Conservation (phyloP, 2,113 vertebrate genomes). For the Cyanistes caeruleus region DNA sequence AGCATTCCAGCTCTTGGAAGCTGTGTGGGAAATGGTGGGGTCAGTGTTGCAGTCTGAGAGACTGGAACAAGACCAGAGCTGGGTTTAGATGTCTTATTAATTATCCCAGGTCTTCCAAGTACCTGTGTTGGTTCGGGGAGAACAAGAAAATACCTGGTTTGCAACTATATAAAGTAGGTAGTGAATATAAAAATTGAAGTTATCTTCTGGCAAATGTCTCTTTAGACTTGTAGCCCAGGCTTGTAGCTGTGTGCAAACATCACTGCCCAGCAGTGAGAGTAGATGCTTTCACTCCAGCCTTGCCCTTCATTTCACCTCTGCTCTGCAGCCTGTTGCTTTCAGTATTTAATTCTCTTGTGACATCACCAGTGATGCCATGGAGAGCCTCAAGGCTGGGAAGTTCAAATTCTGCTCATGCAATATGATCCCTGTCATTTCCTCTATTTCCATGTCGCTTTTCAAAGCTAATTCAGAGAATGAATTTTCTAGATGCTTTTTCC, state of each 20-base stretch:
- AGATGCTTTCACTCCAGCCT: neutral
- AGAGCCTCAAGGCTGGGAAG: neutral
- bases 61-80: neutral
- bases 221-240: neutral
- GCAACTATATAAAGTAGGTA: fast-evolving
- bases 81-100: neutral
- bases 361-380: neutral
- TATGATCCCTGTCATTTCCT: fast-evolving
- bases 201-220: neutral
- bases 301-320: neutral
- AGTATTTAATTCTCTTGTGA: neutral
- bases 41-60: fast-evolving
- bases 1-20: too few species aligned
- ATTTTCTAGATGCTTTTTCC: neutral
- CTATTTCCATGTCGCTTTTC: neutral
- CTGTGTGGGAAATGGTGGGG: neutral
- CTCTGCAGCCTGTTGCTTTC: neutral
- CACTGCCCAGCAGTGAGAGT: neutral
- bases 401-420: neutral
- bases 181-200: neutral
- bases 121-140: neutral
- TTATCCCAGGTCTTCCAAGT: neutral
- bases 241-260: neutral
- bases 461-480: neutral
- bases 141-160: neutral